These are phyloP conservation scores for Bergia sp. DNA, from an alignment of 92 coral and sea anemone species.

Conservation along the genomic window DNA sequence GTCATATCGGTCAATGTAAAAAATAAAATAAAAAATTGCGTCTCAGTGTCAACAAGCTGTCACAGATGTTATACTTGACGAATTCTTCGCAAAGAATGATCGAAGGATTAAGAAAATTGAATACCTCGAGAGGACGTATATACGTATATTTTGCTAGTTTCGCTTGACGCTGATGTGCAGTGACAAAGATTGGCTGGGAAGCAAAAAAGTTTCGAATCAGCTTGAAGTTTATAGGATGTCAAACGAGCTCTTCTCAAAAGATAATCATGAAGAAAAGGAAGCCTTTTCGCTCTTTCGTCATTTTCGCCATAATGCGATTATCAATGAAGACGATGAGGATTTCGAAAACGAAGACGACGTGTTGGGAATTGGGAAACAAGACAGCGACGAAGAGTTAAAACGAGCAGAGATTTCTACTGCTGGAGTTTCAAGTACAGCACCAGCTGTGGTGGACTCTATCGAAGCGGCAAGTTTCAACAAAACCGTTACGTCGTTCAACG, in stretches of 20 bases:
- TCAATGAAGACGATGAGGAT: slow-evolving; percentile 40
- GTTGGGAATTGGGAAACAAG: background rate
- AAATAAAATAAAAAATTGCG: background rate
- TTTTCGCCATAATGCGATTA: slow-evolving; percentile 43
- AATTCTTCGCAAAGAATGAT: slow-evolving; percentile 17
- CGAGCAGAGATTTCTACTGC: background rate
- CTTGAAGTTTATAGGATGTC: slow-evolving; percentile 3
- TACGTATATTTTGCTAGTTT: background rate
- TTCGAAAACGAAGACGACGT: background rate
- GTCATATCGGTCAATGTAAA: background rate
- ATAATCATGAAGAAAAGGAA: background rate
- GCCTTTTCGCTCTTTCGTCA: slow-evolving; percentile 33
- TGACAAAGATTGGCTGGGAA: background rate
- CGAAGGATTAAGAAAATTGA: background rate
- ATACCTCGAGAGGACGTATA: background rate
- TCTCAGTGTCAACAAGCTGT: slow-evolving; percentile 15
- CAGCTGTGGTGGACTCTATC: background rate
- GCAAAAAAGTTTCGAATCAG: background rate
- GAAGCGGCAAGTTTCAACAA: background rate
- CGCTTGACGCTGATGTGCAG: background rate
- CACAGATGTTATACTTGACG: slow-evolving; percentile 23
- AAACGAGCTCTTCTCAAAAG: background rate
- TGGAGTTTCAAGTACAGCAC: background rate
- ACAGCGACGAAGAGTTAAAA: background rate
- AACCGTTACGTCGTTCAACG: background rate